Evolutionary conservation across 2,113 vertebrate species (phyloP).

Genomic region (Oncorhynchus tshawytscha): DNA sequence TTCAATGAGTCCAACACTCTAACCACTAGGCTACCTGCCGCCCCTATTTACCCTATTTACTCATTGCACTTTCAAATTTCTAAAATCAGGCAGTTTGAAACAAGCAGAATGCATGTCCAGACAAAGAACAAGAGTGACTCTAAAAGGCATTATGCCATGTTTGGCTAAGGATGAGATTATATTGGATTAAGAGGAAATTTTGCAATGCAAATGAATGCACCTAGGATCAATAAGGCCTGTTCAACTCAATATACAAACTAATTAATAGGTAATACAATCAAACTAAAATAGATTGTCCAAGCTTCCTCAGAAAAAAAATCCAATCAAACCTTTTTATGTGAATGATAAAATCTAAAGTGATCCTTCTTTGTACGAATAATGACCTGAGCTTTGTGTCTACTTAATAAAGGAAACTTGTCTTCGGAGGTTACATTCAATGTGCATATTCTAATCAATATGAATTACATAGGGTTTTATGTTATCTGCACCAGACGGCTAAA

Average conservation of each 20-base stretch:
- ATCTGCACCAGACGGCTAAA: slow-evolving; percentile 81
- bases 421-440: slow-evolving; percentile 81
- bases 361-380: slow-evolving; percentile 81
- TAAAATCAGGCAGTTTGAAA: not conserved
- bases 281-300: slow-evolving; percentile 73
- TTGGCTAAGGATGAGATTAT: slow-evolving; percentile 80
- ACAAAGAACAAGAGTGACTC: slow-evolving; percentile 39
- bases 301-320: slow-evolving; percentile 76
- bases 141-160: slow-evolving; percentile 62
- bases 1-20: not conserved
- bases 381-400: slow-evolving; percentile 79
- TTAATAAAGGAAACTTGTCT: slow-evolving; percentile 83
- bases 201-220: slow-evolving; percentile 82
- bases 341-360: slow-evolving; percentile 83
- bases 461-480: slow-evolving; percentile 84
- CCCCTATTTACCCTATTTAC: not conserved
- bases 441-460: slow-evolving; percentile 86
- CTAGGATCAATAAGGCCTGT: slow-evolving; percentile 79
- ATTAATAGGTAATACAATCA: slow-evolving; percentile 84
- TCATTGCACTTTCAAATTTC: too few species aligned
- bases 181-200: slow-evolving; percentile 80
- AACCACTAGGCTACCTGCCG: too few species aligned
- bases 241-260: slow-evolving; percentile 84
- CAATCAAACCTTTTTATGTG: slow-evolving; percentile 84
- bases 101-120: slow-evolving; percentile 20